Percentiles rank a stretch among this genome's conserved stretches.
phyloP scores from a whole-genome alignment of 2,113 vertebrate species.

The Rynchops niger region DNA sequence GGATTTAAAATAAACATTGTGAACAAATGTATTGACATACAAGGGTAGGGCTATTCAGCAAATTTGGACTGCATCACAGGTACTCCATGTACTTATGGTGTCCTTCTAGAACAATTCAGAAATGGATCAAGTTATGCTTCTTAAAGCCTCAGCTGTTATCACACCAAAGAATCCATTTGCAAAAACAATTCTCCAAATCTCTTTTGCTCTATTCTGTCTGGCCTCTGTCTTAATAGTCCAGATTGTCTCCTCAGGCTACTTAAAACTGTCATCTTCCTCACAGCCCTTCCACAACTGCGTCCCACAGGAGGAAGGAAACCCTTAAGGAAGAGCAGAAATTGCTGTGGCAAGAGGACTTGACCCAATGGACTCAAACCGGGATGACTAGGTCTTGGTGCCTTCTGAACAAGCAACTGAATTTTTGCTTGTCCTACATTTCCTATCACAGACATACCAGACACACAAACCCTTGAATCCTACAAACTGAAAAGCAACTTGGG shows the following conservation, averaged over 20 bases:
- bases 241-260: not conserved
- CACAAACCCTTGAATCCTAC: not conserved
- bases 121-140: not conserved
- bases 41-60: not conserved
- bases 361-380: not conserved
- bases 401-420: not conserved
- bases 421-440: not conserved
- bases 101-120: not conserved
- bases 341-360: not conserved
- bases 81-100: too few relatives aligned
- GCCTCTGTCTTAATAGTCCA: not conserved
- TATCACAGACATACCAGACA: not conserved
- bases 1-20: slow-evolving; percentile 4
- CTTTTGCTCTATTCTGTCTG: not conserved
- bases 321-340: not conserved
- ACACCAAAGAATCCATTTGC: not conserved
- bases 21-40: not conserved
- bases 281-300: not conserved
- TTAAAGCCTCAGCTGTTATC: not conserved
- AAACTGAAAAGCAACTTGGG: not conserved
- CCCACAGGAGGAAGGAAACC: not conserved
- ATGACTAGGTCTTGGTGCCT: not conserved
- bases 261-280: not conserved
- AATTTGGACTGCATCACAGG: not conserved
- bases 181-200: not conserved